Percentiles rank a stretch among this genome's conserved stretches.
Conservation (phyloP, 2,797 vertebrate genomes). For the Hemitrygon akajei region DNA sequence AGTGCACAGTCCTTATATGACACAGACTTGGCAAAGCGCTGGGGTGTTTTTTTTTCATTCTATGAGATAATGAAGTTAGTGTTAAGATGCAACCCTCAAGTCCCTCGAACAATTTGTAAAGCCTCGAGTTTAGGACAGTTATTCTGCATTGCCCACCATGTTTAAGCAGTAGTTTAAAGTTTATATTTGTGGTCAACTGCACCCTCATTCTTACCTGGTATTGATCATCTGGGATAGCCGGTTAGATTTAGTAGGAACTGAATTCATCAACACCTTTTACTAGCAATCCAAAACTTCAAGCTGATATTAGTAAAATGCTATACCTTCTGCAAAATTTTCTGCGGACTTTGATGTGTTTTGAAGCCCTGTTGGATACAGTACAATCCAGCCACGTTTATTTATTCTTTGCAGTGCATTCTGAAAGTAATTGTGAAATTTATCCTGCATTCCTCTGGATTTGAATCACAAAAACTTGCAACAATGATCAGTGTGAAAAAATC, state of each 20-base stretch:
- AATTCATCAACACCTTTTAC: background rate
- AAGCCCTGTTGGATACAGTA: background rate
- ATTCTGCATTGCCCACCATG: background rate
- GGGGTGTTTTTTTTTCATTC: background rate
- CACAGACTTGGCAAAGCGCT: background rate
- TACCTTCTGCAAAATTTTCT: background rate
- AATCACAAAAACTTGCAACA: background rate
- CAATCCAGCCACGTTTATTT: background rate
- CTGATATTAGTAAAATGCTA: background rate
- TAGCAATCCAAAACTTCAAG: background rate
- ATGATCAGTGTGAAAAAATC: background rate
- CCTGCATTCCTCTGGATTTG: background rate
- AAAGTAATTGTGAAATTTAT: background rate
- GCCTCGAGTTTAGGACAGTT: background rate
- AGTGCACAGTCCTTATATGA: constrained; percentile 36
- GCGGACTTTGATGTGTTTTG: background rate
- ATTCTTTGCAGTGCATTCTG: background rate
- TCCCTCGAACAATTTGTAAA: background rate
- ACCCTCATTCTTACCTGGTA: background rate
- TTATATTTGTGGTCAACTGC: background rate
- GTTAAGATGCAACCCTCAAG: background rate
- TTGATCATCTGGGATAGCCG: background rate
- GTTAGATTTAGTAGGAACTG: background rate
- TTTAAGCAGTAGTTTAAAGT: too few species aligned
- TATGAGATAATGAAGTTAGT: background rate